Evolutionary conservation across 2,888 invertebrate species (phyloP).

Genomic region (Pristionchus arcanus): DNA sequence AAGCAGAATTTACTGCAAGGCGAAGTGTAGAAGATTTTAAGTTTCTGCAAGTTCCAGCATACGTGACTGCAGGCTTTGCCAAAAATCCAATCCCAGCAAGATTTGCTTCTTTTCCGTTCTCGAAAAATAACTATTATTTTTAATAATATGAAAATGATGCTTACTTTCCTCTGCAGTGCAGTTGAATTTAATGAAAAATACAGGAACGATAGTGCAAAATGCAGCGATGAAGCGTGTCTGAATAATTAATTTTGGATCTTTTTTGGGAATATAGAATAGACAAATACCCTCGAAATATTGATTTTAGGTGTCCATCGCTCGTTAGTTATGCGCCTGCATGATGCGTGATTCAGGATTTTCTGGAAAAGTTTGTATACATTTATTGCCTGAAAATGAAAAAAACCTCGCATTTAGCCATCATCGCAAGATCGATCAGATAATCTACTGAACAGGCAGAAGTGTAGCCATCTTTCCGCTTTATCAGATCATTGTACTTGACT

Average conservation of each 20-base stretch:
- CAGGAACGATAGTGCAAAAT: neutral
- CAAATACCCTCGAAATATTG: neutral
- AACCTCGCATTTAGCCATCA: slow-evolving; percentile 14
- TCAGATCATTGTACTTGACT: slow-evolving; percentile 37
- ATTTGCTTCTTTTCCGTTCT: neutral
- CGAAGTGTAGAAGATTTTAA: neutral
- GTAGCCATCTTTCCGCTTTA: neutral
- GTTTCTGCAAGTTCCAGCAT: neutral
- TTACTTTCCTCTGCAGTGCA: neutral
- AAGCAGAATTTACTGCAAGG: neutral
- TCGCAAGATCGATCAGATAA: neutral
- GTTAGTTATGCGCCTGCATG: neutral
- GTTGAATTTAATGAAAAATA: neutral
- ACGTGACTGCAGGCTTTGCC: neutral
- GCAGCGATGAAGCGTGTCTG: neutral
- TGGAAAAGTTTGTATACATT: neutral
- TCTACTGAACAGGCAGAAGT: neutral
- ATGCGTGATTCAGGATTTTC: neutral
- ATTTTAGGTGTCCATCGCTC: neutral
- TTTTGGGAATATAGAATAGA: neutral
- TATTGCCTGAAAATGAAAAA: neutral
- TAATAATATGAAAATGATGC: neutral
- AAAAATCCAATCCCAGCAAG: neutral
- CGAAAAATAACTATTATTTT: neutral
- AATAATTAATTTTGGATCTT: neutral